Evolutionary conservation across 37 sponge, comb jelly and placozoan species (phyloP).

Genomic region (Diacarnus erythraeanus): DNA sequence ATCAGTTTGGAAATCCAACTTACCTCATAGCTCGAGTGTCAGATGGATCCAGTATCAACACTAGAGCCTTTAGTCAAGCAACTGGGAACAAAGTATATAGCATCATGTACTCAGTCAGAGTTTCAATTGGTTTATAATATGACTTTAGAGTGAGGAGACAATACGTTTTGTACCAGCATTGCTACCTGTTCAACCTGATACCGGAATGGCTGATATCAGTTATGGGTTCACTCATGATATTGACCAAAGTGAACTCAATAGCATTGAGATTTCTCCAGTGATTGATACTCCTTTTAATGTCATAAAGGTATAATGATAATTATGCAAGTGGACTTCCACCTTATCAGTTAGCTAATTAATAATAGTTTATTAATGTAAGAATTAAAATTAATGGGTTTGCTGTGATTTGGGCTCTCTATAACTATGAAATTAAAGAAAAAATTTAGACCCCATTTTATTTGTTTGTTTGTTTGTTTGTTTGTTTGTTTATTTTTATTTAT

Average conservation of each 20-base stretch:
- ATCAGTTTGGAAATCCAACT: conserved; percentile 57
- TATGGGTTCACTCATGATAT: conserved; percentile 3
- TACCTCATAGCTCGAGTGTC: conserved; percentile 35
- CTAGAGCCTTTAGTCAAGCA: conserved; percentile 23
- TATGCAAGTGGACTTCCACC: no score
- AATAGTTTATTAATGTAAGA: no score
- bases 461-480: no score
- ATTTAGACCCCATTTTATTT: no score
- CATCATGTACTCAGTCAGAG: no score
- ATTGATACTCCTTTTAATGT: conserved; percentile 53
- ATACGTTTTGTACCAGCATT: conserved; percentile 22
- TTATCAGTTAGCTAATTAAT: no score
- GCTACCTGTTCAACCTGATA: background rate
- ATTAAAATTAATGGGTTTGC: no score
- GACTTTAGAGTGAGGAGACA: background rate
- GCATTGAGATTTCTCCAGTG: background rate
- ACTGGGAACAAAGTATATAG: background rate
- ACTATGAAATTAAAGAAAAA: no score
- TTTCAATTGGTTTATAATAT: background rate
- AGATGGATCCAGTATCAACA: conserved; percentile 31
- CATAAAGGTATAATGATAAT: conserved; percentile 23
- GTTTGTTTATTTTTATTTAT: no score
- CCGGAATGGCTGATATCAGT: background rate
- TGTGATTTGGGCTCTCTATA: no score
- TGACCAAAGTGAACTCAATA: background rate